Evolutionary conservation across 2,888 invertebrate genomes (phyloP), one percentile per base, ranked within the genome.

Genomic region (Lithophane leautieri): DNA sequence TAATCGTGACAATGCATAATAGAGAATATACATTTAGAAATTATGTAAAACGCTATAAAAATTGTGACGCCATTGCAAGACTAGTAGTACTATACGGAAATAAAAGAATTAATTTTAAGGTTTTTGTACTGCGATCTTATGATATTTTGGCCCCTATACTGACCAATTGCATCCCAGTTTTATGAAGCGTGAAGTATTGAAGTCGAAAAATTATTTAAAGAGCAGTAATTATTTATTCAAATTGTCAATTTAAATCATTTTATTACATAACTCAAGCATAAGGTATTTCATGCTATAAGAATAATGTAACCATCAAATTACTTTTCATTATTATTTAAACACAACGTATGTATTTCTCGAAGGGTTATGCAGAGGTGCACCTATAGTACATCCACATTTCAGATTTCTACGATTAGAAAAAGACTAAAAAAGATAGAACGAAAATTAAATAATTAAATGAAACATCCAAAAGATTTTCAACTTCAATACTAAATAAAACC

Each of bases 1-100:
- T 95, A 95, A 94, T 94, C 91, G 94, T 94, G 94, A 95, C 95
- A 95, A 95, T 95, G 95, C 94, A 92, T 95, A 94, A 93, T 94
- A 95, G 92, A 92, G 92, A 91, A 92, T 92, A 93, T 91, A 95
- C 90, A 92, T 82, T 91, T 89, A 90, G 90, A 91, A 93, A 91
- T 90, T 91, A 91, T 92, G 91, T 92, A 94, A 94, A 92, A 92
- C 82, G 87, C 89, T 91, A 90, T 90, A 91, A 91, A 87, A 93
- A 92, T 91, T 92, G 94, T 94, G 94, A 94, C 91, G 92, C 88
- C 84, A 75, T 90, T 89, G 90, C 89, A 90, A 92, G 92, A 94
- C 93, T 94, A 94, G 93, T 94, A 94, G 93, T 89, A 70, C 68
- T 83, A 74, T 76, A 78, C 79, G 76, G 83, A 82, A 83, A 81